A percentile compares a stretch with the other conserved stretches of the same genome.
Evolutionary conservation across 2,113 vertebrate species (phyloP).

Genomic region (Podilymbus podiceps): DNA sequence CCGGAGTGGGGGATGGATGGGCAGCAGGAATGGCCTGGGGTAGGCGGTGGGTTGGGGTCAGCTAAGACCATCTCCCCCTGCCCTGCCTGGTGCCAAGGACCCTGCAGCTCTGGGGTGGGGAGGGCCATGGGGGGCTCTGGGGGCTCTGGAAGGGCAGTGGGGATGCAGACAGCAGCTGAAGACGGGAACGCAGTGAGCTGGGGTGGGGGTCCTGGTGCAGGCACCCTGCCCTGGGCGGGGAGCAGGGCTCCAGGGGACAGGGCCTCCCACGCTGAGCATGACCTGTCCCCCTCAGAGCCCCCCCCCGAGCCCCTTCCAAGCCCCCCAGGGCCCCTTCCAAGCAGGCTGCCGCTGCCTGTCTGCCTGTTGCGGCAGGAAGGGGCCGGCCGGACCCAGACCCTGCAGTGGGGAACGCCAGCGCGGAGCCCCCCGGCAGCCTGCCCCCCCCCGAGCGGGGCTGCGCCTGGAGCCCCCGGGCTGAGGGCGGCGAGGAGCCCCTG

Average conservation of each 20-base stretch:
- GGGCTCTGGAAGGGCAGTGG: no score
- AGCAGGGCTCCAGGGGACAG: not conserved
- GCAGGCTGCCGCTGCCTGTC: not conserved
- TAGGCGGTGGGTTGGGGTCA: not conserved
- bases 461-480: not conserved
- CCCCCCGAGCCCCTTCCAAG: no score
- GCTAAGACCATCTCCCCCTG: not conserved
- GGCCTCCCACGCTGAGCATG: accelerated
- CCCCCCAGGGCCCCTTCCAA: accelerated
- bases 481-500: not conserved
- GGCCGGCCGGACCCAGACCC: accelerated
- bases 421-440: not conserved
- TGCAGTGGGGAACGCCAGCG: not conserved
- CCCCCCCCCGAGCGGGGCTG: not conserved
- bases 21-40: not conserved
- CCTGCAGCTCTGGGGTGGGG: accelerated
- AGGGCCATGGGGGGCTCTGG: not conserved
- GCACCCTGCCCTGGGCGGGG: not conserved
- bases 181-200: accelerated
- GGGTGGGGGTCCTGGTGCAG: not conserved
- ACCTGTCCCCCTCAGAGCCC: not conserved
- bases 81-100: not conserved
- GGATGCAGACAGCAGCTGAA: no score
- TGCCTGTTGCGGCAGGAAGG: not conserved
- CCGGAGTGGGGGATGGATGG: not conserved